Evolutionary conservation across 2,113 vertebrate genomes (phyloP).

Genomic region (Campylomormyrus tamandua): DNA sequence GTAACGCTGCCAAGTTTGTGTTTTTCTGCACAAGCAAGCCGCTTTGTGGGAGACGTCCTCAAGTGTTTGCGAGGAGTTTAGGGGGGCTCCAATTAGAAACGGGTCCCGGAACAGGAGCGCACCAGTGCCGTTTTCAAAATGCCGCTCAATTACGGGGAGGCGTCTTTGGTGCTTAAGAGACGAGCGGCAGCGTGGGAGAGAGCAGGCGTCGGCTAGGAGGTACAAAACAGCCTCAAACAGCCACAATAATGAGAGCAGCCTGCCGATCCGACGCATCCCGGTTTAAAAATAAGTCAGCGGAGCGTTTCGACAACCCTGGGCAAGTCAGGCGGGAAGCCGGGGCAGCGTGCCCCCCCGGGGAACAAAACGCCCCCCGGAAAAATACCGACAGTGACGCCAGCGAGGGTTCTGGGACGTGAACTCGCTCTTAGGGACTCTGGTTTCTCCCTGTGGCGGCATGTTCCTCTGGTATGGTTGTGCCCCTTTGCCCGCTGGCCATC

Average conservation of each 20-base stretch:
- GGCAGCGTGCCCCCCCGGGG: slow-evolving; percentile 49
- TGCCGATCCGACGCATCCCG: slow-evolving; percentile 60
- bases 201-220: slow-evolving; percentile 30
- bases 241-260: slow-evolving; percentile 59
- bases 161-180: slow-evolving; percentile 57
- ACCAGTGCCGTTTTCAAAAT: slow-evolving; percentile 58
- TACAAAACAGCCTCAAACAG: slow-evolving; percentile 56
- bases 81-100: slow-evolving; percentile 64
- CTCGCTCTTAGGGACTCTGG: neutral
- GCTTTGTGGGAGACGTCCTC: slow-evolving; percentile 56
- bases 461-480: neutral
- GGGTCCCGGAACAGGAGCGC: slow-evolving; percentile 47
- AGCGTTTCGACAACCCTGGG: slow-evolving; percentile 48
- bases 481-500: neutral
- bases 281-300: slow-evolving; percentile 62
- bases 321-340: slow-evolving; percentile 42
- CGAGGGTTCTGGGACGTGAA: slow-evolving; percentile 21
- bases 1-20: slow-evolving; percentile 1
- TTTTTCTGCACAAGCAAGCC: slow-evolving; percentile 39
- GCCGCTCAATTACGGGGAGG: slow-evolving; percentile 37
- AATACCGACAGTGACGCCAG: slow-evolving; percentile 35
- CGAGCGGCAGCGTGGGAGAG: slow-evolving; percentile 50
- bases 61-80: slow-evolving; percentile 42
- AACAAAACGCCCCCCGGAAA: slow-evolving; percentile 51
- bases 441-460: neutral